Conservation (phyloP, 2,797 vertebrate genomes). For the Gobionotothen gibberifrons region DNA sequence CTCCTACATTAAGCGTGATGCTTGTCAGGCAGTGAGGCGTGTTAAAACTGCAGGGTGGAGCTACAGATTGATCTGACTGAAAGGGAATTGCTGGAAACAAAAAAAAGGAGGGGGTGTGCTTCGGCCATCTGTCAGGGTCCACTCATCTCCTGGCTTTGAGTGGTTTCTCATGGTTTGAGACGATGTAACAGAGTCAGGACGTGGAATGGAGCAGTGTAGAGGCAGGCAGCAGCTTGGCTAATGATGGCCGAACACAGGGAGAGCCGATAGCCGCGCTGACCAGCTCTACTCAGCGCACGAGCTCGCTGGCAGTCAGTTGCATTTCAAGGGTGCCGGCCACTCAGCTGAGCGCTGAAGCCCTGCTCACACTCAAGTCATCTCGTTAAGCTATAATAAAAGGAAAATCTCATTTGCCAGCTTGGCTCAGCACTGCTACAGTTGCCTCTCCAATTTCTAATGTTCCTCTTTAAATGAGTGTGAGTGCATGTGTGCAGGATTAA, state of each 20-base stretch:
- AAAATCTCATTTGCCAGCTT: conserved; percentile 64
- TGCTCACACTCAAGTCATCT: conserved; percentile 53
- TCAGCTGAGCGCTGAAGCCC: conserved; percentile 51
- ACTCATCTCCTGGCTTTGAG: conserved; percentile 32
- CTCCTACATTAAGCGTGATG: conserved; percentile 21
- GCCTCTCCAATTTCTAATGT: conserved; percentile 67
- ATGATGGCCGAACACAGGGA: conserved; percentile 61
- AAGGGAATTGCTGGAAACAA: conserved; percentile 29
- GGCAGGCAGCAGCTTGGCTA: conserved; percentile 52
- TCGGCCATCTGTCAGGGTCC: conserved; percentile 57
- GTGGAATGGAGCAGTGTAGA: conserved; percentile 38
- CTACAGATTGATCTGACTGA: conserved; percentile 47
- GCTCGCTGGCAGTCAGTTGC: conserved; percentile 31
- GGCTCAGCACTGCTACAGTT: conserved; percentile 37
- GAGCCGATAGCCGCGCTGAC: conserved; percentile 44
- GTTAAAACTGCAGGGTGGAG: conserved; percentile 45
- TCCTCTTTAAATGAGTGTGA: conserved; percentile 64
- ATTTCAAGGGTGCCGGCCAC: conserved; percentile 46
- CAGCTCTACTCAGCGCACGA: conserved; percentile 26
- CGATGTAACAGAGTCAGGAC: conserved; percentile 47
- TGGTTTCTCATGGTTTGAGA: conserved; percentile 48
- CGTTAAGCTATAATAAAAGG: conserved; percentile 63
- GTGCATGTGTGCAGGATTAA: conserved; percentile 70
- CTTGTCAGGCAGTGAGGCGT: conserved; percentile 35
- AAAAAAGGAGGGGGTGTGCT: background rate